Base-by-base conservation (phyloP, 2,797 vertebrate genomes). In the Acanthurus tractus region DNA sequence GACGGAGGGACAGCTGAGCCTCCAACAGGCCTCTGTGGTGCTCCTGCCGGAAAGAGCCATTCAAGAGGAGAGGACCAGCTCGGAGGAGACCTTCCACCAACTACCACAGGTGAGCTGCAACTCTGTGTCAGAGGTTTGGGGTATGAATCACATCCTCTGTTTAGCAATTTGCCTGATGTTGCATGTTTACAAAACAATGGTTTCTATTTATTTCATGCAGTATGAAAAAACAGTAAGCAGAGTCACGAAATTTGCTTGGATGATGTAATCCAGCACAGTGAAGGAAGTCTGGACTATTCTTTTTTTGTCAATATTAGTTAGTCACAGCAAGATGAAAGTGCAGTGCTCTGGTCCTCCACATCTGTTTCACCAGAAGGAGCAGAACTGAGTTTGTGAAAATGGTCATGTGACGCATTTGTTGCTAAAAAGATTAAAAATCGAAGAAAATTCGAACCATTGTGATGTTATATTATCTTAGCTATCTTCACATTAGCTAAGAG, bases 1-100 rank as follows among this genome's bases (percentile, higher is more conserved):
- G 71, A 38, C 89, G 0, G 95, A 95, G 0, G 90, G 79, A 50
- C 92, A 89, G 78, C 87, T 92, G 71, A 91, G 84, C 80, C 92
- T 94, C 63, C 94, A 91, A 75, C 93, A 91, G 83, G 88, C 94
- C 6, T 92, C 95, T 0, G 91, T 94, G 74, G 92, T 95, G 68
- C 89, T 95, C 58, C 88, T 95, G 57, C 93, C 92, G 0, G 94
- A 95, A 45, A 89, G 89, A 75, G 12, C 86, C 2, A 61, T 79
- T n/a, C 89, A 83, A 6, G 93, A 95, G 36, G 93, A 94, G 57
- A 85, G 87, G 78, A 76, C 45, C 54, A 15, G 63, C 40, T 66
- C 87, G 0, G 90, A 92, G 57, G 93, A 94, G 25, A 73, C 92
- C 0, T 90, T 93, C 40, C 91, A 94, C 22, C 94, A 89, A 10